Conservation (phyloP, 2,888 invertebrate genomes). For the Parnassius glacialis region DNA sequence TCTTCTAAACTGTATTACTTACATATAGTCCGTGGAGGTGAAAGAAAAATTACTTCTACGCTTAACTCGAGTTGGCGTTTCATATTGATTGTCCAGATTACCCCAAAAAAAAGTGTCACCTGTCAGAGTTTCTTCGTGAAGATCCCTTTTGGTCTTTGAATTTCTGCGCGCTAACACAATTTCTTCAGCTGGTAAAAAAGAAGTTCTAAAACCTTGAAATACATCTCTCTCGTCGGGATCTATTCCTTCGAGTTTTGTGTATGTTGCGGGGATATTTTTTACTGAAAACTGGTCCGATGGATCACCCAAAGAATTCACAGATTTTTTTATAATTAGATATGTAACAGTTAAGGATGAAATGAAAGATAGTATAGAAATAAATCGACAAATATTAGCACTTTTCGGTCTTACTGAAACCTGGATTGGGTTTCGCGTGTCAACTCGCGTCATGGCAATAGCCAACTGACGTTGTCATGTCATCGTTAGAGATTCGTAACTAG, state of each 20-base stretch:
- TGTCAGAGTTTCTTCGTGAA: slow-evolving; percentile 50
- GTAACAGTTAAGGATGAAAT: slow-evolving; percentile 41
- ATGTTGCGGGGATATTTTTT: slow-evolving; percentile 60
- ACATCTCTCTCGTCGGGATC: slow-evolving; percentile 81
- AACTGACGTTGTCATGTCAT: slow-evolving; percentile 54
- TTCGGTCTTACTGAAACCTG: slow-evolving; percentile 56
- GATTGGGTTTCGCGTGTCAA: slow-evolving; percentile 52
- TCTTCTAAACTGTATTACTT: slow-evolving; percentile 38
- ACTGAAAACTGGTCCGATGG: slow-evolving; percentile 61
- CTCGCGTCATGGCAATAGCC: slow-evolving; percentile 69
- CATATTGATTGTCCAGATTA: slow-evolving; percentile 37
- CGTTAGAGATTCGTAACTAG: slow-evolving; percentile 55
- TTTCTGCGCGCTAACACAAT: slow-evolving; percentile 61
- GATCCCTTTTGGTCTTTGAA: slow-evolving; percentile 36
- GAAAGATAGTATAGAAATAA: slow-evolving; percentile 45
- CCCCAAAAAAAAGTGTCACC: slow-evolving; percentile 60
- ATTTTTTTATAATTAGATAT: slow-evolving; percentile 51
- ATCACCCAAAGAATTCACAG: slow-evolving; percentile 53
- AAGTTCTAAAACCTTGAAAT: slow-evolving; percentile 82
- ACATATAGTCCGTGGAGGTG: slow-evolving; percentile 56
- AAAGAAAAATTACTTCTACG: slow-evolving; percentile 57
- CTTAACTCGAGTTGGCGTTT: slow-evolving; percentile 53
- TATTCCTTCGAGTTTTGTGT: slow-evolving; percentile 58
- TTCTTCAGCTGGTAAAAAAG: slow-evolving; percentile 81
- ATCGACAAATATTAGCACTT: slow-evolving; percentile 54